Evolutionary conservation across 2,797 vertebrate genomes (phyloP), one percentile per base, ranked within the genome.

Genomic region (Tenualosa ilisha): DNA sequence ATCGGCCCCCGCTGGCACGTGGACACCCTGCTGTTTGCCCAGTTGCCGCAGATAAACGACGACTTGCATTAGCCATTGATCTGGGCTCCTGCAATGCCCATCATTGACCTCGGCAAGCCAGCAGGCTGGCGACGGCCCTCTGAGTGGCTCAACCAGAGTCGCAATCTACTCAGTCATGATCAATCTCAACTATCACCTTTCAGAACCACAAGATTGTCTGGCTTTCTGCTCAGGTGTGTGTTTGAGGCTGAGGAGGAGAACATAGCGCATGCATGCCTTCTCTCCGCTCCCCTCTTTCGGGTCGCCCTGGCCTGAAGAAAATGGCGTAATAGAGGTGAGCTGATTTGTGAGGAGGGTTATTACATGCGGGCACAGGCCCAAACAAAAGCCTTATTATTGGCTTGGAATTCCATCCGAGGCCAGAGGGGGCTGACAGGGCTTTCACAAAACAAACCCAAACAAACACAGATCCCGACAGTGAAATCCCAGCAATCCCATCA

Each of bases 171-270:
- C 31, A 40, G 68, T 15, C 31, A 2, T 17, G 12, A 75, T 75
- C 68, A 75, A 75, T 75, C 68, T 75, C 68, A 1, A 8, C 68
- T 75, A 75, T 75, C 37, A 43, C 68, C 68, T 20, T 75, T 75
- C 31, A 75, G 68, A 43, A 13, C 26, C 65, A 26, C 1, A 15
- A 43, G 13, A 75, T 75, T 43, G 68, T 37, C 22, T 17, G 11
- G 1, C 37, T 43, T 43, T 17, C 40, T 75, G 13, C 17, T 1
- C 26, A 72, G 65, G 31, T 12, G 31, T 65, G 31, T 31, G 24
- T 31, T 11, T 8, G 61, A 65, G 61, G 24, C n/a, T 1, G 11
- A n/a, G 2, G 6, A 61, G 56, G 59, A 24, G 22, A 1, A 5
- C 1, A 56, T 0, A 24, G 8, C n/a, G 2, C 59, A 61, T 5